These are phyloP conservation scores for Drosophila nigrodunni DNA, from an alignment of 1,140 invertebrate genomes.

Conservation along the genomic window DNA sequence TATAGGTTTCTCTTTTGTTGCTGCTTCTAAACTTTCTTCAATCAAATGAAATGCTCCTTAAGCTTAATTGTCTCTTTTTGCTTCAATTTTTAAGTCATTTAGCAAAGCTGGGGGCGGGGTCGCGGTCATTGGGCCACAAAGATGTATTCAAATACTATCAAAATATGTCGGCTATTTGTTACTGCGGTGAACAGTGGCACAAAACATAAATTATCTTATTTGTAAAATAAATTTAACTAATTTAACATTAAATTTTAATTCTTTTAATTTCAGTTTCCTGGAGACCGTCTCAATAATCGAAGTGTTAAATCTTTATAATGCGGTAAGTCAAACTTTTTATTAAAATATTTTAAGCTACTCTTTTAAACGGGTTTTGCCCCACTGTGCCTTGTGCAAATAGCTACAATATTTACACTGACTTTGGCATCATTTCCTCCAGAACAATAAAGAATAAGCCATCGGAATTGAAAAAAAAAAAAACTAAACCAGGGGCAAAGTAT, in stretches of 20 bases:
- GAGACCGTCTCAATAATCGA: too few species aligned
- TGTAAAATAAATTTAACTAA: too few species aligned
- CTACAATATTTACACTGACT: constrained; percentile 65
- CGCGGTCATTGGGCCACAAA: constrained; percentile 59
- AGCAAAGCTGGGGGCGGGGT: constrained; percentile 44
- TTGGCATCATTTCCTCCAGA: constrained; percentile 61
- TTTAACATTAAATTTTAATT: too few species aligned
- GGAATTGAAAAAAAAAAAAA: constrained; percentile 29
- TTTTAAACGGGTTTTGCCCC: background rate
- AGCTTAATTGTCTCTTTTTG: constrained; percentile 78
- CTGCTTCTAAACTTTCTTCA: constrained; percentile 70
- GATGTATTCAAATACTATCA: constrained; percentile 71
- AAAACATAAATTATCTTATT: background rate
- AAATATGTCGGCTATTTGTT: constrained; percentile 64
- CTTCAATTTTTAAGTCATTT: constrained; percentile 78
- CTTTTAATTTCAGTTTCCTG: too few species aligned
- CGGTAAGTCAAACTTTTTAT: too few species aligned
- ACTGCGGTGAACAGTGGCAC: constrained; percentile 42
- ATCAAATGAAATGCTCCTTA: constrained; percentile 81
- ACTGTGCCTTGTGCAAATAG: constrained; percentile 54
- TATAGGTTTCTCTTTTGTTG: constrained; percentile 63
- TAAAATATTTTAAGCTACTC: background rate
- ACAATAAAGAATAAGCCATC: constrained; percentile 51
- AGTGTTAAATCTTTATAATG: too few species aligned
- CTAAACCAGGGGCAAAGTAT: constrained; percentile 64